Conservation (phyloP, 2,888 invertebrate species). For the Callimorpha dominula region DNA sequence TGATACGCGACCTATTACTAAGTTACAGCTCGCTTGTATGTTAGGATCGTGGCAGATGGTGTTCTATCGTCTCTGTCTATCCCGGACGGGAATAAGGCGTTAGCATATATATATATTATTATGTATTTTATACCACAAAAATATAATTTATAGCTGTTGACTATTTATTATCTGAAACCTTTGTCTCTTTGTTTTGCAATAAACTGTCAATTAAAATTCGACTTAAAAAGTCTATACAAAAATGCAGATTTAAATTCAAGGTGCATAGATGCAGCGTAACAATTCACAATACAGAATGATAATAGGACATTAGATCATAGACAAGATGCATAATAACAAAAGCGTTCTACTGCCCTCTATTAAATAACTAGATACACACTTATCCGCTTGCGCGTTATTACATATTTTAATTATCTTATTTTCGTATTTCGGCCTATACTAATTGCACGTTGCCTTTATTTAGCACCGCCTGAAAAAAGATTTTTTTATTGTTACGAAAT, state of each 20-base stretch:
- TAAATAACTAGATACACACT: background rate
- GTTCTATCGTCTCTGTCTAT: too few species aligned
- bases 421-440: background rate
- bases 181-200: too few species aligned
- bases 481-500: too few species aligned
- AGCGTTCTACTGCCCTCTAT: slow-evolving; percentile 7
- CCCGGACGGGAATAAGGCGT: too few species aligned
- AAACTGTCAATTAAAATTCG: background rate
- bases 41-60: too few species aligned
- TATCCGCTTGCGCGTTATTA: background rate
- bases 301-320: slow-evolving; percentile 42
- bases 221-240: slow-evolving; percentile 5
- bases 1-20: too few species aligned
- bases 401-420: background rate
- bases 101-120: too few species aligned
- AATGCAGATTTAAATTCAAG: slow-evolving; percentile 42
- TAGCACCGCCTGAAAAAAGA: background rate
- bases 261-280: slow-evolving; percentile 37
- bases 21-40: too few species aligned
- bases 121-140: too few species aligned
- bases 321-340: slow-evolving; percentile 21
- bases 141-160: background rate
- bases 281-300: slow-evolving; percentile 35
- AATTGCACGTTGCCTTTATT: background rate
- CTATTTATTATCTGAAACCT: background rate